A percentile compares a stretch with the other conserved stretches of the same genome.
phyloP scores from a whole-genome alignment of 2,113 vertebrate species.

The Anhinga anhinga region DNA sequence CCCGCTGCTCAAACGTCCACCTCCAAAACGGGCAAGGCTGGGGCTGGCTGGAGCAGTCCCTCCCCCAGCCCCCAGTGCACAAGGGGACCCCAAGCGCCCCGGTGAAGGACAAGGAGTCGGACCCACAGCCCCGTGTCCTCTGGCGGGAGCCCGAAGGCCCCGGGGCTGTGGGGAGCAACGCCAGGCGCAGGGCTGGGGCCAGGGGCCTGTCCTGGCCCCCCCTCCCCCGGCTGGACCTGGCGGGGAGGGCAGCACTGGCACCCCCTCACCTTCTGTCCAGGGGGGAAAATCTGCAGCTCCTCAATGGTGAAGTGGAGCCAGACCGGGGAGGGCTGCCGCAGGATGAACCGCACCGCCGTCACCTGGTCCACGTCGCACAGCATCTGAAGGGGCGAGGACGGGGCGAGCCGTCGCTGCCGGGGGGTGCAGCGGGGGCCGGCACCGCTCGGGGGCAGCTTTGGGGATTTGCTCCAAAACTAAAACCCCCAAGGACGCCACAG shows the following conservation, averaged over 20 bases:
- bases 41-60: not conserved
- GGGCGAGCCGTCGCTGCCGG: not conserved
- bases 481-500: not conserved
- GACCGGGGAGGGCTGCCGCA: constrained; percentile 88
- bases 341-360: constrained; percentile 83
- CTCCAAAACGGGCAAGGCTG: not conserved
- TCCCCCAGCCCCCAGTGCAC: not conserved
- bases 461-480: not conserved
- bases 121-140: not conserved
- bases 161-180: not conserved
- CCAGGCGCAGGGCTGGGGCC: not conserved
- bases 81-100: not conserved
- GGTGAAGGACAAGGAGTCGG: not conserved
- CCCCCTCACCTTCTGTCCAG: constrained; percentile 73
- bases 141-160: not conserved
- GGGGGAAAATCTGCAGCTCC: constrained; percentile 81
- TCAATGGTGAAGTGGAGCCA: constrained; percentile 89
- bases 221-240: not conserved
- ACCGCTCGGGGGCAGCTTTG: not conserved
- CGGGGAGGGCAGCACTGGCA: not conserved
- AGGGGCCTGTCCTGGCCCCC: not conserved
- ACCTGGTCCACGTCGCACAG: constrained; percentile 81
- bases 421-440: not conserved
- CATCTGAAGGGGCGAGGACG: constrained; percentile 76
- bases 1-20: not conserved